Base-by-base conservation (phyloP, 1,140 invertebrate genomes). In the Drosophila fuyamai region DNA sequence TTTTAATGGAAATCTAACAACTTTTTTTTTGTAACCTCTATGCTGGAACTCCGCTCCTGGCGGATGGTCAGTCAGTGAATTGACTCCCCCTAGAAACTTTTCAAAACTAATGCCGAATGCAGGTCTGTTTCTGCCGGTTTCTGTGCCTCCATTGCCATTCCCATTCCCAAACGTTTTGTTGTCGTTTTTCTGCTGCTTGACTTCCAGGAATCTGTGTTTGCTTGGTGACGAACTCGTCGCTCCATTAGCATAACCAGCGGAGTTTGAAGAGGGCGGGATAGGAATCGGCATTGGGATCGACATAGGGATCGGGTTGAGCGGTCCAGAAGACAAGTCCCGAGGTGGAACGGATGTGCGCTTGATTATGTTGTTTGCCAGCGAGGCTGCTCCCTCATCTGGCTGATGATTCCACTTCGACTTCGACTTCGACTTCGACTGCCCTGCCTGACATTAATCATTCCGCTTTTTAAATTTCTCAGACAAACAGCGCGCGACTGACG, bases 341-440 rank as follows among this genome's bases (percentile, higher is more conserved):
- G 62, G 40, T 55, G 36, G 41, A 53, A 48, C 85, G 81, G 84
- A 89, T 89, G 84, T 81, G 79, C 76, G 84, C 84, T 79, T 89
- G 84, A 89, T 89, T 89, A 89, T 89, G 84, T 90, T 89, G 84
- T 89, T 84, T 89, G 71, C 75, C 41, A 40, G 38, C 38, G 71
- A 56, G 56, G 41, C 29, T 59, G 40, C 56, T 55, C 29, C 57
- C 51, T 36, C 50, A 62, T 61, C 43, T 60, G 55, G 43, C 5
- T 36, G 63, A 18, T 36, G 65, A 65, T 67, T 41, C 74, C 29
- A 60, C 29, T 32, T 7, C 29, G 29, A 8, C 29, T 32, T 32
- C 43, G 68, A 55, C 53, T 71, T 41, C 74, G 27, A 60, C 29
- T 32, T 32, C 43, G 68, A 55, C 53, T 71, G 51, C 41, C 74